phyloP scores from a whole-genome alignment of 1,140 invertebrate species.

The Apis dorsata region DNA sequence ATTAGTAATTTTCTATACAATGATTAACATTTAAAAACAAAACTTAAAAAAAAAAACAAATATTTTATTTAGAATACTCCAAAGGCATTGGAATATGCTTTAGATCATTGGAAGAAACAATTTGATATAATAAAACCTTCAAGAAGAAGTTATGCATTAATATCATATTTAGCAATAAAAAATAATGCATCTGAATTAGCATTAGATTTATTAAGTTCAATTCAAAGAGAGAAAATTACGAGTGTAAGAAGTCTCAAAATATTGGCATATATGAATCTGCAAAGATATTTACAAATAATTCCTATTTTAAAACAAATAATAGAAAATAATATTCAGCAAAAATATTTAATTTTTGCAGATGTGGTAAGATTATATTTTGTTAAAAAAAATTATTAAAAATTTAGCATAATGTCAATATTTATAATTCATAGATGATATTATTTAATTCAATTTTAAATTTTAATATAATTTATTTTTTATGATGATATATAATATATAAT shows the following conservation, averaged over 20 bases:
- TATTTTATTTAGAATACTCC: constrained; percentile 84
- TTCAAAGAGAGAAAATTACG: constrained; percentile 82
- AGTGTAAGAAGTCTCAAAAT: constrained; percentile 85
- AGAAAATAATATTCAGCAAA: constrained; percentile 81
- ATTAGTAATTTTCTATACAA: background rate
- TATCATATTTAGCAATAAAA: constrained; percentile 84
- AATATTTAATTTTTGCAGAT: constrained; percentile 81
- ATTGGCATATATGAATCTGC: constrained; percentile 82
- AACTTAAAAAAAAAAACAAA: background rate
- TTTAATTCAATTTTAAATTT: background rate
- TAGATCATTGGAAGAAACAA: constrained; percentile 82
- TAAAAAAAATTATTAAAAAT: background rate
- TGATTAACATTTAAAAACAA: constrained; percentile 14
- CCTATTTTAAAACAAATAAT: constrained; percentile 82
- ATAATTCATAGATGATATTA: background rate
- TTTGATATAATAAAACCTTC: constrained; percentile 79
- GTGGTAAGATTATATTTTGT: constrained; percentile 64
- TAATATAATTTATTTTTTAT: background rate
- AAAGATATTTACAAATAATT: constrained; percentile 84
- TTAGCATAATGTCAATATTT: background rate
- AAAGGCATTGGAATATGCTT: constrained; percentile 84
- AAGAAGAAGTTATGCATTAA: constrained; percentile 83
- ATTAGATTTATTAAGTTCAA: constrained; percentile 83
- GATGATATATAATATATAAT: background rate
- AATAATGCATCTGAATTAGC: constrained; percentile 85